A percentile compares a stretch with the other conserved stretches of the same genome.
Evolutionary conservation across 35 echinoderm and acorn worm genomes (phyloP).

Genomic region (Heliocidaris tuberculata): DNA sequence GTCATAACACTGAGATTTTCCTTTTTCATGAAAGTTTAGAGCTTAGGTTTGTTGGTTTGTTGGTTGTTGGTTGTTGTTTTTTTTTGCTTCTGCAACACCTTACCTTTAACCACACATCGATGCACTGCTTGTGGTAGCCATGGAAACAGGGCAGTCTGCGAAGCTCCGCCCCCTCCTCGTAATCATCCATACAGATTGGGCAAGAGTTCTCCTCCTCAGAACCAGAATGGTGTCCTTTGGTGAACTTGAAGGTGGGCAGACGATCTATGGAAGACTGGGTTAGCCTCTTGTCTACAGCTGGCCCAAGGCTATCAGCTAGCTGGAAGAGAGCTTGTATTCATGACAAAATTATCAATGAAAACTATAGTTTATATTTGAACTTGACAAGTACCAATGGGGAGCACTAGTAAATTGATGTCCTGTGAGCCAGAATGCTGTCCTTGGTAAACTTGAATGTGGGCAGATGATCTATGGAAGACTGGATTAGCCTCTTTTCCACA

Average conservation of each 20-base stretch:
- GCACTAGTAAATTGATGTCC: not conserved
- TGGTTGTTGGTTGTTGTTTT: not conserved
- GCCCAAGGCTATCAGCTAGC: slow-evolving; percentile 71
- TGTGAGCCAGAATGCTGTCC: not conserved
- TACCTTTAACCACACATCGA: slow-evolving; percentile 92
- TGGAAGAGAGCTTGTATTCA: slow-evolving; percentile 59
- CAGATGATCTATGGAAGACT: slow-evolving; percentile 51
- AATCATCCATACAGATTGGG: slow-evolving; percentile 91
- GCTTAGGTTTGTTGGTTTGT: not conserved
- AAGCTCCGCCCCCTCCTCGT: slow-evolving; percentile 69
- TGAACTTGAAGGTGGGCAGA: slow-evolving; percentile 77
- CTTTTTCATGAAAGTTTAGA: not conserved
- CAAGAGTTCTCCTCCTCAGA: slow-evolving; percentile 64
- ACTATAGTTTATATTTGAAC: too few relatives aligned
- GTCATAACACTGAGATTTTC: not conserved
- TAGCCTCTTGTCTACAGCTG: slow-evolving; percentile 73
- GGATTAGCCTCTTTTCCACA: slow-evolving; percentile 61
- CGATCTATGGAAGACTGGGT: slow-evolving; percentile 35
- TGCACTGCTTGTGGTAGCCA: slow-evolving; percentile 76
- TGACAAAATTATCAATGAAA: too few relatives aligned
- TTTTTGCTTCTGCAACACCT: not conserved
- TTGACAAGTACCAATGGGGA: too few relatives aligned
- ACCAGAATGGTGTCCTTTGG: not conserved
- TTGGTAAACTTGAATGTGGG: slow-evolving; percentile 71
- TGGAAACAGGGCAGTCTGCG: slow-evolving; percentile 88